Evolutionary conservation across 1,140 invertebrate species (phyloP), one percentile per base, ranked within the genome.

Genomic region (Pseudomyrmex dendroicus): DNA sequence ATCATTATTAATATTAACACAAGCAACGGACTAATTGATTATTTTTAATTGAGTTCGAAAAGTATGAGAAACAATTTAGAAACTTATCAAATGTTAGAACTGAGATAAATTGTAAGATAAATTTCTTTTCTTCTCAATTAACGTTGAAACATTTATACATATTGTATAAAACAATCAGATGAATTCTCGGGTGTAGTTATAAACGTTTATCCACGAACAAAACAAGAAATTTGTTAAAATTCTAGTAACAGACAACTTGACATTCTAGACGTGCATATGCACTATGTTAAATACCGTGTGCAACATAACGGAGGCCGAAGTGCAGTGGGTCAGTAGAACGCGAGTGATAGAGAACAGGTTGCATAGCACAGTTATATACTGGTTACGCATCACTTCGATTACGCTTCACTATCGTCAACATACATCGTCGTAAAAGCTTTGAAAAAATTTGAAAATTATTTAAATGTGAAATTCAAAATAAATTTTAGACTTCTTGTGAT

Each of bases 241-340:
- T 13, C 4, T n/a, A 44, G 46, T 48, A 57, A 15, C 8, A 13
- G 5, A 3, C 10, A 10, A 59, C 5, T 35, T 35, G 52, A 50
- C 20, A 80, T 2, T 10, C 44, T 59, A 59, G 57, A 78, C 4
- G 48, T 35, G 57, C 4, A 57, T 8, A 1, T 10, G 25, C 13
- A 22, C 15, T 59, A 35, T 72, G 67, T 59, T 70, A 80, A 61
- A 70, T n/a, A 67, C 62, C 12, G 22, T 70, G 54, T 50, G n/a
- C 66, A 61, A 70, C n/a, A n/a, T 80, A 70, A 25, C 12, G 56
- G 44, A 80, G 76, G 66, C 54, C 66, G 56, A n/a, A 80, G 66
- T 80, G 76, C 66, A 80, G 66, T 80, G 2, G 76, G 76, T 70
- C 54, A 80, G 76, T 80, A 54, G 76, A 80, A 80, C 76, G 46